These are phyloP conservation scores for Labrus mixtus DNA, from an alignment of 2,113 vertebrate species.

Conservation along the genomic window DNA sequence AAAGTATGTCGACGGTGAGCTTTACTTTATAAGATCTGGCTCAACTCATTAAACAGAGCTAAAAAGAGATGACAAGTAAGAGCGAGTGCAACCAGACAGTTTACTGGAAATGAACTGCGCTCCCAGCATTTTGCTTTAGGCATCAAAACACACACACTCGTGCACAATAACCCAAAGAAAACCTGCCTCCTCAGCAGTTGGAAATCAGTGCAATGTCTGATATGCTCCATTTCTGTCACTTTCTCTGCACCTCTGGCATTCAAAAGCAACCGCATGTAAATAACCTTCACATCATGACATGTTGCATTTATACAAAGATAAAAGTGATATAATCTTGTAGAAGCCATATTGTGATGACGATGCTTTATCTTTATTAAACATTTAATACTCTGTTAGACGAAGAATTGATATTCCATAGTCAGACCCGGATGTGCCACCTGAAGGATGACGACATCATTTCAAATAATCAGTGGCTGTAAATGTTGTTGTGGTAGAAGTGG, in stretches of 20 bases:
- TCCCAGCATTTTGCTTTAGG: conserved; percentile 25
- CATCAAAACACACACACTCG: conserved; percentile 4
- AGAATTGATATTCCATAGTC: too few species aligned
- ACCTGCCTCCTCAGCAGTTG: background rate
- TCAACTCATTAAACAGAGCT: conserved; percentile 1
- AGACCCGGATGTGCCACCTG: too few species aligned
- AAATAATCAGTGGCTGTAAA: background rate
- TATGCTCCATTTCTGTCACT: background rate
- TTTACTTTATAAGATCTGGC: conserved; percentile 28
- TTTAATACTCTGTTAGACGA: too few species aligned
- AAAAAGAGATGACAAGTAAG: background rate
- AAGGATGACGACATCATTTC: too few species aligned
- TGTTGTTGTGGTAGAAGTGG: background rate
- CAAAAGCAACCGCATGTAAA: background rate
- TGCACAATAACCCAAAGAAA: background rate
- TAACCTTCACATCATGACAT: background rate
- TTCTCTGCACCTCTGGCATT: background rate
- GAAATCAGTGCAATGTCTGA: background rate
- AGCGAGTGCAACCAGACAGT: conserved; percentile 2
- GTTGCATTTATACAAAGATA: background rate
- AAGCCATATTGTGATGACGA: background rate
- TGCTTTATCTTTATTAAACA: background rate
- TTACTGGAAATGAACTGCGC: conserved; percentile 41
- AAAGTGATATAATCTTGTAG: background rate
- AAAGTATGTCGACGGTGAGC: background rate